Percentiles rank a stretch among this genome's conserved stretches.
These are phyloP conservation scores for Scartelaos histophorus DNA, from an alignment of 2,113 vertebrate species.

Conservation along the genomic window DNA sequence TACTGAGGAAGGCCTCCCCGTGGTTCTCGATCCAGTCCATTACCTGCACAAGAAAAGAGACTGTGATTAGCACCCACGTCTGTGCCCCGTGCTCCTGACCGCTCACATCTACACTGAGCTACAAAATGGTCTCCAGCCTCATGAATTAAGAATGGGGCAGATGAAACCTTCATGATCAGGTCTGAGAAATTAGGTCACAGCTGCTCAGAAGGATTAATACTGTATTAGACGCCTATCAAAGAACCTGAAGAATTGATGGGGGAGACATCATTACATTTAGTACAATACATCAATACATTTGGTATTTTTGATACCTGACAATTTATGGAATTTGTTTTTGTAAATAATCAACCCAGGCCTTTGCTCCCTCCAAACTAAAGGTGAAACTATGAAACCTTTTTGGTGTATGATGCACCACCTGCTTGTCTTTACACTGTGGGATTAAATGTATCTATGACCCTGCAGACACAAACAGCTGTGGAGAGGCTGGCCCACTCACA, in stretches of 20 bases:
- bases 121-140: slow-evolving; percentile 23
- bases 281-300: too few relatives aligned
- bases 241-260: neutral
- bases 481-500: neutral
- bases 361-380: too few relatives aligned
- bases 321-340: too few relatives aligned
- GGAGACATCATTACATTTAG: too few relatives aligned
- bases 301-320: too few relatives aligned
- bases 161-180: slow-evolving; percentile 40
- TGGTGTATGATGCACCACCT: too few relatives aligned
- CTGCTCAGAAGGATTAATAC: slow-evolving; percentile 14
- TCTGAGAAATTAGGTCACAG: slow-evolving; percentile 42
- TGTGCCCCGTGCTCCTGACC: neutral
- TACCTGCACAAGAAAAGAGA: slow-evolving; percentile 32
- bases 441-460: too few relatives aligned
- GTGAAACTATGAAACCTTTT: too few relatives aligned
- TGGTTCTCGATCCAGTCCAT: slow-evolving; percentile 99
- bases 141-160: slow-evolving; percentile 39
- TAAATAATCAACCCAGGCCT: too few relatives aligned
- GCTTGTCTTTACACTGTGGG: too few relatives aligned
- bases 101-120: neutral
- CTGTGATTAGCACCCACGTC: neutral
- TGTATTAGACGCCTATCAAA: neutral
- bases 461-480: too few relatives aligned
- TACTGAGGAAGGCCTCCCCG: slow-evolving; percentile 97